A percentile compares a stretch with the other conserved stretches of the same genome.
Conservation (phyloP, 2,888 invertebrate genomes). For the Alviniconcha strummeri region DNA sequence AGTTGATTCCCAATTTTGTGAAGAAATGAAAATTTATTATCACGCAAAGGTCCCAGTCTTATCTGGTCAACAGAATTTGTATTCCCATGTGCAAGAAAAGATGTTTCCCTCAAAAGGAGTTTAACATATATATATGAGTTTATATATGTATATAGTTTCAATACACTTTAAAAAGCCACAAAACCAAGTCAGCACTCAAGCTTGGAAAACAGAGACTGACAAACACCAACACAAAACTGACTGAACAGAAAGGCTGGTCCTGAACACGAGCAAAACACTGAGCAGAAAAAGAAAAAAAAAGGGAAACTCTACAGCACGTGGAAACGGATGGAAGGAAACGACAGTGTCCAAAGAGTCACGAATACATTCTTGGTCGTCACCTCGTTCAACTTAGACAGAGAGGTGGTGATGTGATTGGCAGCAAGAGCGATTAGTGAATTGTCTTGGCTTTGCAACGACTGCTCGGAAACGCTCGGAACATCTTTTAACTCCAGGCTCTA, state of each 20-base stretch:
- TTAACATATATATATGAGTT: too few species aligned
- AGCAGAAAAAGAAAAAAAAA: not conserved
- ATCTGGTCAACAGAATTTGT: too few species aligned
- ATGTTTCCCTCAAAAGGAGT: too few species aligned
- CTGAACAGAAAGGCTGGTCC: not conserved
- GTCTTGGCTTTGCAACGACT: slow-evolving; percentile 49
- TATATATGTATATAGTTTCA: too few species aligned
- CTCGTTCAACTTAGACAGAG: slow-evolving; percentile 56
- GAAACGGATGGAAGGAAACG: not conserved
- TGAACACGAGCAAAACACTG: not conserved
- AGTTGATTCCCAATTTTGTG: too few species aligned
- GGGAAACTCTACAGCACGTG: not conserved
- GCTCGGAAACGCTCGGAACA: slow-evolving; percentile 52
- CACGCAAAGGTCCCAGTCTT: too few species aligned
- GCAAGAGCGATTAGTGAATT: slow-evolving; percentile 54
- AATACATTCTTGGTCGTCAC: slow-evolving; percentile 35
- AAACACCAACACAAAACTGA: not conserved
- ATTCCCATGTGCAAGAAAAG: too few species aligned
- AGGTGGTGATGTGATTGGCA: slow-evolving; percentile 56
- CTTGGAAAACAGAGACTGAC: too few species aligned
- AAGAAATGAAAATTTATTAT: too few species aligned
- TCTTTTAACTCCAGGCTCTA: slow-evolving; percentile 50
- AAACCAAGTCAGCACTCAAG: too few species aligned
- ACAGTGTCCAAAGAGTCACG: not conserved
- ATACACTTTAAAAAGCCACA: too few species aligned